Percentiles rank a stretch among this genome's conserved stretches.
These are phyloP conservation scores for Ptiloglossa arizonensis DNA, from an alignment of 1,140 invertebrate genomes.

Conservation along the genomic window DNA sequence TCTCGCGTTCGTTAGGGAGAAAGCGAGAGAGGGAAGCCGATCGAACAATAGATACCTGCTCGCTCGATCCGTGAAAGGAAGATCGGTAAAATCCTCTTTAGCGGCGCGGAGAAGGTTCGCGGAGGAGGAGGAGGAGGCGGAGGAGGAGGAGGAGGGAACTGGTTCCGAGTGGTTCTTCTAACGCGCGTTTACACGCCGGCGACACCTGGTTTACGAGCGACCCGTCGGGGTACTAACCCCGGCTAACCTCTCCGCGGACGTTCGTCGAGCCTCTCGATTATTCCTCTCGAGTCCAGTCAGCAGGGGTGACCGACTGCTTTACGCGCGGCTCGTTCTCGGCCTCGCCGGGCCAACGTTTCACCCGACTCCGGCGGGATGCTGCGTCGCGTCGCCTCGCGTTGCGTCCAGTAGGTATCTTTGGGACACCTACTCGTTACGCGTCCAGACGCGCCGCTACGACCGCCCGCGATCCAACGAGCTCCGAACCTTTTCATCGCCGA, in stretches of 20 bases:
- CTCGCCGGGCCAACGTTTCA: not conserved
- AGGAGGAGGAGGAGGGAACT: not conserved
- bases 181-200: conserved; percentile 30
- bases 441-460: no score
- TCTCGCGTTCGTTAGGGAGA: no score
- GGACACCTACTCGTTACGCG: no score
- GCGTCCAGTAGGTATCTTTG: no score
- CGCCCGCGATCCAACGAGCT: no score
- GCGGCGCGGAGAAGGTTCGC: not conserved
- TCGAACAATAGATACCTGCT: not conserved
- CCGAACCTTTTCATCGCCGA: no score
- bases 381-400: no score
- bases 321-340: conserved; percentile 1
- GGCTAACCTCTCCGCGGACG: conserved; percentile 56
- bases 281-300: conserved; percentile 58
- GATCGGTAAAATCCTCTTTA: conserved; percentile 6
- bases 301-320: conserved; percentile 33
- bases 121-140: no score
- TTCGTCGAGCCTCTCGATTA: conserved; percentile 67
- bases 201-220: conserved; percentile 31
- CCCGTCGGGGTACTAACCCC: conserved; percentile 62
- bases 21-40: not conserved
- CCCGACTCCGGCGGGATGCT: no score
- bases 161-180: not conserved
- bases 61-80: no score